Percentiles rank a stretch among this genome's conserved stretches.
These are phyloP conservation scores for Podarcis lilfordi DNA, from an alignment of 2,797 vertebrate genomes.

Conservation along the genomic window DNA sequence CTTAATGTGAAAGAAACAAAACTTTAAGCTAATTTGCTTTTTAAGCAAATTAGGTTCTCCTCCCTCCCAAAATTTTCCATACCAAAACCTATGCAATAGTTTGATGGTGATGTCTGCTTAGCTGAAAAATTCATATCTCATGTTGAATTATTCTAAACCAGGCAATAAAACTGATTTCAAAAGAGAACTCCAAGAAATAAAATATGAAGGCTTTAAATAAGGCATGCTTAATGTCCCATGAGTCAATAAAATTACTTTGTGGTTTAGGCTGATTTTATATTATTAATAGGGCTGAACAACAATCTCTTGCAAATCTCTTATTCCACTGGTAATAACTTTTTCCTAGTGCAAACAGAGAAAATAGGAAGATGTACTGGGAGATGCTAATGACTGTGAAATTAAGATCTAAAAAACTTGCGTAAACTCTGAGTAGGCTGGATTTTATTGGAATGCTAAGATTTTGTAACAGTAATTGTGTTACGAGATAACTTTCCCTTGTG, in stretches of 20 bases:
- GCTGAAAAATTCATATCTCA: slow-evolving; percentile 50
- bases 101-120: slow-evolving; percentile 54
- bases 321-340: slow-evolving; percentile 53
- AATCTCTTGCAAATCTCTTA: slow-evolving; percentile 57
- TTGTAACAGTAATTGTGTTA: slow-evolving; percentile 11
- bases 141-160: slow-evolving; percentile 64
- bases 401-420: slow-evolving; percentile 55
- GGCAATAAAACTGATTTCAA: slow-evolving; percentile 64
- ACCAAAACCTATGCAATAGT: slow-evolving; percentile 41
- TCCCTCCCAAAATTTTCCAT: background rate
- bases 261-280: slow-evolving; percentile 64
- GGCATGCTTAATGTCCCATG: slow-evolving; percentile 63
- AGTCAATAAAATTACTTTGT: slow-evolving; percentile 71
- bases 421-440: slow-evolving; percentile 19
- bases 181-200: slow-evolving; percentile 48
- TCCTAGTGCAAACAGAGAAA: slow-evolving; percentile 52
- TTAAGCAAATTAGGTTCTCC: background rate
- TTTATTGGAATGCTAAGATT: slow-evolving; percentile 37
- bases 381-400: slow-evolving; percentile 54
- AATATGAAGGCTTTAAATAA: slow-evolving; percentile 61
- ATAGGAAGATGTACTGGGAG: slow-evolving; percentile 29
- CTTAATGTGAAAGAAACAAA: slow-evolving; percentile 43
- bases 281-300: slow-evolving; percentile 63
- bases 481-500: background rate
- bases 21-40: background rate